Conservation (phyloP, 2,888 invertebrate species). For the Pseudococcus longispinus region DNA sequence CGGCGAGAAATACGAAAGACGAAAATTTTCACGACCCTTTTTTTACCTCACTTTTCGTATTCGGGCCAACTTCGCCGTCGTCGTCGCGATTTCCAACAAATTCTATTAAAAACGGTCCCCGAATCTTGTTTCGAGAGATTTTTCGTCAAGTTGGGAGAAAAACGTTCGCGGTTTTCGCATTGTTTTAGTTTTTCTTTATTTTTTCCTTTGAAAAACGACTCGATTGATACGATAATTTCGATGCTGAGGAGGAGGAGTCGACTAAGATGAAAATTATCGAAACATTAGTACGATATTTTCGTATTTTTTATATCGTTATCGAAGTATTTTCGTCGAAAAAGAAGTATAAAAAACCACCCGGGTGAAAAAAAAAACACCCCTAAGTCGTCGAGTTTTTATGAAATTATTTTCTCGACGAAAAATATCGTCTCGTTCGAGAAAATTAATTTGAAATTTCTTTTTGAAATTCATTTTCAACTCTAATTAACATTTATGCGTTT, state of each 20-base stretch:
- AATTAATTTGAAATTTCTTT: neutral
- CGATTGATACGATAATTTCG: no score
- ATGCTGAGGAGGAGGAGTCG: no score
- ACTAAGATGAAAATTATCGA: no score
- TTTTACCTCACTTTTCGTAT: neutral
- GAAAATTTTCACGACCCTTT: neutral
- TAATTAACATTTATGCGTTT: neutral
- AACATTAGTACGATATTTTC: no score
- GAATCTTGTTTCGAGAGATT: neutral
- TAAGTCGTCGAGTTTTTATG: neutral
- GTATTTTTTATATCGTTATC: neutral
- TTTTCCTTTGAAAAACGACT: no score
- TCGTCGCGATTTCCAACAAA: neutral
- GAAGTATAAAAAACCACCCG: neutral
- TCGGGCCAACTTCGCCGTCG: neutral
- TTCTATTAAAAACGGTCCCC: neutral
- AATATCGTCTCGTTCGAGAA: neutral
- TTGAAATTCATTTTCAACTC: neutral
- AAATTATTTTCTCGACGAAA: neutral
- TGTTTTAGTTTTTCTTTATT: neutral
- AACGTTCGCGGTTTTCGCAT: neutral
- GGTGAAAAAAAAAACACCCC: no score
- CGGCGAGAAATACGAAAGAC: neutral
- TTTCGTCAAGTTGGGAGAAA: neutral
- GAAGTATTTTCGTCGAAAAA: neutral